These are phyloP conservation scores for Mesoligia furuncula DNA, from an alignment of 2,888 invertebrate species.

Conservation along the genomic window DNA sequence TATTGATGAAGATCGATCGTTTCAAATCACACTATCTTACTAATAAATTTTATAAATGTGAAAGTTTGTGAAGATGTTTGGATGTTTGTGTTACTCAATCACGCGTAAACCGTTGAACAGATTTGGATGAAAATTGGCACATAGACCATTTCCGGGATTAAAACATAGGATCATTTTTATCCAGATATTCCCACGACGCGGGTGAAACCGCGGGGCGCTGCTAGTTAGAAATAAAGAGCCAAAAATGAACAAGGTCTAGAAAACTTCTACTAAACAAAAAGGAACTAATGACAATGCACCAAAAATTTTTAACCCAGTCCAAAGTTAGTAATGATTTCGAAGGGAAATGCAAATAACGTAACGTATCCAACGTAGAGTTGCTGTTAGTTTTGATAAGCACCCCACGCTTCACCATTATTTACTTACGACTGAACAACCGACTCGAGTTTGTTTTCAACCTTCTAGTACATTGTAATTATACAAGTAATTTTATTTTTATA, in stretches of 20 bases:
- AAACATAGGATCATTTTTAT: no score
- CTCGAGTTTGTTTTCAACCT: conserved; percentile 32
- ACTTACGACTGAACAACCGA: conserved; percentile 28
- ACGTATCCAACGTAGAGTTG: conserved; percentile 5
- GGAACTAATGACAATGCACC: background rate
- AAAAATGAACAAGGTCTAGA: background rate
- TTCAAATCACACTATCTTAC: background rate
- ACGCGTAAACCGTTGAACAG: no score
- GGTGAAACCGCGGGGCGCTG: no score
- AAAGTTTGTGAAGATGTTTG: no score
- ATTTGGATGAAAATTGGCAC: no score
- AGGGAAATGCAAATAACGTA: background rate
- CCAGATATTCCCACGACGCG: no score
- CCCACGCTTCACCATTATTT: conserved; percentile 34
- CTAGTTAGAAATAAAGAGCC: background rate
- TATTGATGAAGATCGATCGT: background rate
- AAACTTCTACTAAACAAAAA: background rate
- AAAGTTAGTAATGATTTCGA: background rate
- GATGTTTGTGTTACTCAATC: no score
- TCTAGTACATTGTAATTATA: conserved; percentile 18
- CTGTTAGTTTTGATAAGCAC: conserved; percentile 43
- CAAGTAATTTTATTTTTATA: conserved; percentile 18
- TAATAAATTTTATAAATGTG: no score
- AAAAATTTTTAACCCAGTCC: conserved; percentile 9
- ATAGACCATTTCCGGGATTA: no score